Base-by-base conservation (phyloP, 2,797 vertebrate genomes). In the Remorina albescens region DNA sequence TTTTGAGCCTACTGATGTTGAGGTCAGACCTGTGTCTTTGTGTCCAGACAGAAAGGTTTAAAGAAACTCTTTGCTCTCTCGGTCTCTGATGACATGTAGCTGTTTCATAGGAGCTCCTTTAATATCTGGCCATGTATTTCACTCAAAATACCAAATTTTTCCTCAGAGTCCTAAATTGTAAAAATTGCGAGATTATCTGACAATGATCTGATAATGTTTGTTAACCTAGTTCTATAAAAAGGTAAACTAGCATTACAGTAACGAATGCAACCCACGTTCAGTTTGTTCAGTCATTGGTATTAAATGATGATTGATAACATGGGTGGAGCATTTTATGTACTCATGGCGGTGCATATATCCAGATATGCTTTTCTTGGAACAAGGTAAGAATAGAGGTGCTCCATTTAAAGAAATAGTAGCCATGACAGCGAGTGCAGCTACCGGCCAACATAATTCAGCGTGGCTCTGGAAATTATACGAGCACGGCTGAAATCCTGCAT, bases 261-360 rank as follows among this genome's bases (percentile, higher is more conserved):
- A 25, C 4, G 76, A 74, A 70, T 18, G 16, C 39, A 68, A 70
- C 76, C 58, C 19, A 8, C 18, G 36, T 36, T 55, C 1, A 18
- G 50, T 78, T 56, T 79, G 44, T 41, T 55, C 36, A 50, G 63
- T 74, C 67, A 67, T 26, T 32, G 64, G 18, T 13, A 26, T 26
- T 28, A 42, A 56, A 64, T 2, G 5, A n/a, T 71, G 81, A 86
- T 65, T 19, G 42, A 78, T 68, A 2, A 39, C 25, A 44, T 70
- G 81, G 81, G 70, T 60, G 61, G 7, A 80, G 68, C 42, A 26
- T 71, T 61, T 67, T 64, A 56, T 82, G 80, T 72, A 63, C 74
- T 19, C 19, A 54, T 61, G 66, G 81, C 74, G 55, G 39, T 74
- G 57, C 30, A 65, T 68, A 51, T 44, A 37, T 71, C 56, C 25